Base-by-base conservation (phyloP, 64 coral and sea anemone genomes). In the Platygyra sinensis region DNA sequence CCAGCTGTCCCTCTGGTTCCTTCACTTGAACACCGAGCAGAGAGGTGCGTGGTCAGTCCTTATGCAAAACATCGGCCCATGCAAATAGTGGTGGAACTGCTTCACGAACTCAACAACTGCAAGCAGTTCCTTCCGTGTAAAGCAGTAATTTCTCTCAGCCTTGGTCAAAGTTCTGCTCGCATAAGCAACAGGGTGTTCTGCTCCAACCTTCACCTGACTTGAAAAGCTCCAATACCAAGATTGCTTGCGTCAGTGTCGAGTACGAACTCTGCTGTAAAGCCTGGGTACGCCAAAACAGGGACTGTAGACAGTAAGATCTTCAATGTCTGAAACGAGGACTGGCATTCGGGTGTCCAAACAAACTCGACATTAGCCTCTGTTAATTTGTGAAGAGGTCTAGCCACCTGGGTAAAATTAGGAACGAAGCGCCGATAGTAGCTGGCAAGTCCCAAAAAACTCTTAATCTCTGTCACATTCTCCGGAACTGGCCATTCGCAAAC, bases 1-100 rank as follows among this genome's bases (percentile, higher is more conserved):
- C n/a, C 60, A 87, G 19, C 39, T 87, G 84, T 74, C 67, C 67
- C 72, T 87, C 84, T 73, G 84, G 84, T 55, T 87, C 84, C 25
- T 55, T 87, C 1, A 33, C 63, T 30, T 74, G n/a, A 17, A 74
- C 12, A 74, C 72, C 9, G 72, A 32, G 72, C 27, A 16, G 13
- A 36, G 72, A 16, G 72, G 72, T 30, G 72, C 72, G 29, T 74
- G 72, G 28, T 74, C 28, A 8, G 72, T 74, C 16, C 72, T 74
- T 29, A 74, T 74, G 72, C 72, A 8, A 74, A 74, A 2, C 30
- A 36, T 74, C 27, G 30, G 72, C 27, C 72, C 72, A 8, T 74
- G 30, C 30, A 74, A 74, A 33, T 74, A 74, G 29, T 74, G 72
- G 14, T 29, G 27, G 33, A 74, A 74, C 11, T 33, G 30, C 72